Conservation (phyloP, 2,888 invertebrate species). For the Drosophila histrio region DNA sequence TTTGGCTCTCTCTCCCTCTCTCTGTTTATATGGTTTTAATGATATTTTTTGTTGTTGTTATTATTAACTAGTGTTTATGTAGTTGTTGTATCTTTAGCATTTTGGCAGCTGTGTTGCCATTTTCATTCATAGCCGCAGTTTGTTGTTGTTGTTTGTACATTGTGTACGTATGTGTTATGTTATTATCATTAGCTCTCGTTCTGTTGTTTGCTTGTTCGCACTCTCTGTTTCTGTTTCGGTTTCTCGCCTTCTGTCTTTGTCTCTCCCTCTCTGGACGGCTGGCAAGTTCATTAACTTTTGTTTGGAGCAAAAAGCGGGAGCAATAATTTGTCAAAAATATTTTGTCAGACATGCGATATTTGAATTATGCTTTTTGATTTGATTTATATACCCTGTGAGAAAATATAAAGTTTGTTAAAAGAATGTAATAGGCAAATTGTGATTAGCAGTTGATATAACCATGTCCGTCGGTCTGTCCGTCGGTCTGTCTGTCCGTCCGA, state of each 20-base stretch:
- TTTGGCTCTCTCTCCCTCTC: slow-evolving; percentile 30
- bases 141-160: slow-evolving; percentile 24
- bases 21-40: slow-evolving; percentile 64
- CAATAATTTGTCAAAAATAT: slow-evolving; percentile 70
- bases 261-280: slow-evolving; percentile 28
- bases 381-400: no score
- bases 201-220: slow-evolving; percentile 43
- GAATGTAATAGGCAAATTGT: no score
- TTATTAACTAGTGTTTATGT: slow-evolving; percentile 47
- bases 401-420: no score
- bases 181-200: slow-evolving; percentile 66
- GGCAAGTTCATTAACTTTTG: slow-evolving; percentile 77
- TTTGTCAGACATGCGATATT: slow-evolving; percentile 72
- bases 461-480: no score
- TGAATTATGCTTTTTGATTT: slow-evolving; percentile 61
- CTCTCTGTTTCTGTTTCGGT: slow-evolving; percentile 21
- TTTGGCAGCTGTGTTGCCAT: slow-evolving; percentile 46
- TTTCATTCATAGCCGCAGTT: slow-evolving; percentile 66
- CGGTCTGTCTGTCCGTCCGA: no score
- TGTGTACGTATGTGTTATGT: slow-evolving; percentile 46
- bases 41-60: slow-evolving; percentile 37
- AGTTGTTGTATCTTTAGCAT: slow-evolving; percentile 27
- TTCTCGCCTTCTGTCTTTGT: slow-evolving; percentile 23
- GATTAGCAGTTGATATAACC: no score
- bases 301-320: slow-evolving; percentile 46